Evolutionary conservation across 2,888 invertebrate genomes (phyloP).

Genomic region (Liposcelis brunnea): DNA sequence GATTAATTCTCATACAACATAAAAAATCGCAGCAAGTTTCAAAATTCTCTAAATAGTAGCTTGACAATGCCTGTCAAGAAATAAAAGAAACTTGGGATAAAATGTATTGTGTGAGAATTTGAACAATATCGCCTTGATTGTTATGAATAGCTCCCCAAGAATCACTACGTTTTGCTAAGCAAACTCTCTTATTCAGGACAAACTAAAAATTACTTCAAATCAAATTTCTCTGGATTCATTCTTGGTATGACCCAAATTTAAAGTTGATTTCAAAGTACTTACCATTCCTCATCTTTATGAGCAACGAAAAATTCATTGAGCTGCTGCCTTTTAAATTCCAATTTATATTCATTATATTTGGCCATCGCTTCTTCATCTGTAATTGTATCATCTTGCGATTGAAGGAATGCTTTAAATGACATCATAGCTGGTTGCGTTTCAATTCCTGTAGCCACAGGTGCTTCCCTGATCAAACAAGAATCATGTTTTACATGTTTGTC

Average conservation of each 20-base stretch:
- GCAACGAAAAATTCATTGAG: constrained; percentile 96
- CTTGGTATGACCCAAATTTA: too few relatives aligned
- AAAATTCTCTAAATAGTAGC: too few relatives aligned
- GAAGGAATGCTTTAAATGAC: constrained; percentile 90
- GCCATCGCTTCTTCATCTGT: constrained; percentile 91
- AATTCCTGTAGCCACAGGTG: constrained; percentile 15
- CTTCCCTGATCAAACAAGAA: background rate
- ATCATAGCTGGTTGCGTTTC: constrained; percentile 89
- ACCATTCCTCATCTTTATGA: constrained; percentile 99
- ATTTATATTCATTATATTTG: constrained; percentile 96
- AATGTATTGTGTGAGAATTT: too few relatives aligned
- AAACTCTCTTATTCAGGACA: too few relatives aligned
- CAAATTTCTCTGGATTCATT: too few relatives aligned
- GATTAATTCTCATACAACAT: background rate
- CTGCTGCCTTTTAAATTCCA: constrained; percentile 90
- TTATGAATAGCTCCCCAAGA: too few relatives aligned
- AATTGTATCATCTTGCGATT: constrained; percentile 92
- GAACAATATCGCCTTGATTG: too few relatives aligned
- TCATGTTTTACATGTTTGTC: too few relatives aligned
- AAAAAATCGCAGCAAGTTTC: too few relatives aligned
- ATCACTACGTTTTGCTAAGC: too few relatives aligned
- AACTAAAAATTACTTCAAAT: too few relatives aligned
- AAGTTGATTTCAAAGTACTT: constrained; percentile 26
- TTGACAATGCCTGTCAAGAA: background rate
- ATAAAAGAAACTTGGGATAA: background rate